Percentiles rank a stretch among this genome's conserved stretches.
These are phyloP conservation scores for Lasiurus borealis DNA, from an alignment of 2,113 vertebrate species.

Conservation along the genomic window DNA sequence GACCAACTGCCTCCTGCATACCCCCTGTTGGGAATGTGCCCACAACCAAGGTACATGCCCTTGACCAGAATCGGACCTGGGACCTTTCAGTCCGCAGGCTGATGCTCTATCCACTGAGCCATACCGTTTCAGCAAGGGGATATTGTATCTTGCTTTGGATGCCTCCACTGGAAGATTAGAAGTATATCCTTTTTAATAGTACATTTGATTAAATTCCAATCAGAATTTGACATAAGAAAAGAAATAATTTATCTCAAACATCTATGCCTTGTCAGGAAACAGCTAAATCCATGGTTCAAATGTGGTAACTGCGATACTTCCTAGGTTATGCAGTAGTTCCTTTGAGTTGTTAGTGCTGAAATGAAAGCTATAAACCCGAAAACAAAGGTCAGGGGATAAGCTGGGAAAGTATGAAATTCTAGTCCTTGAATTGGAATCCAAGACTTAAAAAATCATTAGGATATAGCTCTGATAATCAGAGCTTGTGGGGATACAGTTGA, in stretches of 20 bases:
- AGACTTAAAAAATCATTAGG: neutral
- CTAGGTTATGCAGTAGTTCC: neutral
- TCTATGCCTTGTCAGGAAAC: neutral
- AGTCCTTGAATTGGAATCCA: neutral
- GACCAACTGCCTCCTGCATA: no score
- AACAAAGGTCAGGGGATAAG: neutral
- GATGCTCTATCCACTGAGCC: no score
- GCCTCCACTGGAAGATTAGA: slow-evolving; percentile 30
- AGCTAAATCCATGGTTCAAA: neutral
- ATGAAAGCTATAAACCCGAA: neutral
- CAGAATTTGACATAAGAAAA: slow-evolving; percentile 24
- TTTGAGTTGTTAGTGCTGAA: neutral
- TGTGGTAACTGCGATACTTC: neutral
- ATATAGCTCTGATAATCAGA: neutral
- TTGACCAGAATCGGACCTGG: no score
- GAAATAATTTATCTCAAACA: slow-evolving; percentile 14
- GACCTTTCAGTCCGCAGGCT: no score
- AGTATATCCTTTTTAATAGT: neutral
- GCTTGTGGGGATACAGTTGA: neutral
- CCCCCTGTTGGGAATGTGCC: no score
- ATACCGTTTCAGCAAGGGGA: no score
- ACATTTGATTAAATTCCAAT: slow-evolving; percentile 24
- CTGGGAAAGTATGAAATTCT: neutral
- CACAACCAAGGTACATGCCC: no score
- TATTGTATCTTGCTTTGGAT: slow-evolving; percentile 20